Conservation (phyloP, 1,140 invertebrate species). For the Oryzaephilus surinamensis region DNA sequence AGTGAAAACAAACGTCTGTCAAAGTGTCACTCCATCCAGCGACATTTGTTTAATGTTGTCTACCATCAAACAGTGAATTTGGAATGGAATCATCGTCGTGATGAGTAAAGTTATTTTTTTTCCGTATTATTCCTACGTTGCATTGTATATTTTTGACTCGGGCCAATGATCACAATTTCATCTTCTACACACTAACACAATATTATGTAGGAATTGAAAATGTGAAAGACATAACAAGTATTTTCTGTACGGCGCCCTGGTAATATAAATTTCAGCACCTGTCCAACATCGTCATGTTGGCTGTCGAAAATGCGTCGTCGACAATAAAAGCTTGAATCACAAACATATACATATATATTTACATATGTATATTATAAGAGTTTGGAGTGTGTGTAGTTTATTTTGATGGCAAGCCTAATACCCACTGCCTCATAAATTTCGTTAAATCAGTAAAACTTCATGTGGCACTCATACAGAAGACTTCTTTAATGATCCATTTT, state of each 20-base stretch:
- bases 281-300: conserved; percentile 16
- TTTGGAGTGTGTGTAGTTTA: background rate
- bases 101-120: too few relatives aligned
- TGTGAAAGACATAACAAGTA: conserved; percentile 8
- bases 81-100: background rate
- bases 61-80: too few relatives aligned
- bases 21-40: too few relatives aligned
- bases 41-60: too few relatives aligned
- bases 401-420: conserved; percentile 9
- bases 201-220: background rate
- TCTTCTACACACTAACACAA: conserved; percentile 6
- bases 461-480: conserved; percentile 30
- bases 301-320: conserved; percentile 14
- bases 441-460: conserved; percentile 24
- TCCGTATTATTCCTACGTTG: background rate
- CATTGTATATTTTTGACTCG: conserved; percentile 2
- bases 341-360: background rate
- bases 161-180: conserved; percentile 9
- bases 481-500: conserved; percentile 37
- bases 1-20: too few relatives aligned
- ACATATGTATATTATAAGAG: background rate
- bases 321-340: background rate
- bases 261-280: conserved; percentile 25
- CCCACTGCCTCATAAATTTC: conserved; percentile 15
- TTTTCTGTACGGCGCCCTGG: conserved; percentile 15